These are phyloP conservation scores for Periparus ater DNA, from an alignment of 2,797 vertebrate genomes.

Conservation along the genomic window DNA sequence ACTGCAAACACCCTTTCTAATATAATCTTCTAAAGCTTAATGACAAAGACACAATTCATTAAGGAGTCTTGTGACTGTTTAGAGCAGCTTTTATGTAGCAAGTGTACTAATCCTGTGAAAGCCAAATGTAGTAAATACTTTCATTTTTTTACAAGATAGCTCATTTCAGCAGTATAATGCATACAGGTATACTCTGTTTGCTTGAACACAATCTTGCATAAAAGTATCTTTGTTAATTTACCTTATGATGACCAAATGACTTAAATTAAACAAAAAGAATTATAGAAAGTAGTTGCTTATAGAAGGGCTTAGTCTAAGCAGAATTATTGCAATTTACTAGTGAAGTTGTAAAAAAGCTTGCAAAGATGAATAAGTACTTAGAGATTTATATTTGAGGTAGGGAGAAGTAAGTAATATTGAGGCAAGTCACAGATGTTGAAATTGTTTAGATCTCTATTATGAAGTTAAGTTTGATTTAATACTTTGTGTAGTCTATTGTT, in stretches of 20 bases:
- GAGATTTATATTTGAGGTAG: background rate
- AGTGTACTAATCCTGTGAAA: slow-evolving; percentile 5
- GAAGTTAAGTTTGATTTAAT: background rate
- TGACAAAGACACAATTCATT: slow-evolving; percentile 30
- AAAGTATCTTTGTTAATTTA: background rate
- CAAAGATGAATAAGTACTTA: background rate
- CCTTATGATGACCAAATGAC: background rate
- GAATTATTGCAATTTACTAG: background rate
- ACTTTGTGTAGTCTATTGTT: background rate
- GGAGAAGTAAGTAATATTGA: background rate
- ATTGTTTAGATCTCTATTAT: background rate
- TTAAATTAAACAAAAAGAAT: background rate
- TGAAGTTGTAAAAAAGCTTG: background rate
- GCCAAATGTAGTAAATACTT: background rate
- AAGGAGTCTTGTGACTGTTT: slow-evolving; percentile 18
- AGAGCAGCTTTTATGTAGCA: slow-evolving; percentile 2
- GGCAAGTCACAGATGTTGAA: background rate
- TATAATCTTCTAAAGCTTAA: slow-evolving; percentile 1
- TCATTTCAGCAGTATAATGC: background rate
- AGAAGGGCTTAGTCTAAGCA: background rate
- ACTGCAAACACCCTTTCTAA: background rate
- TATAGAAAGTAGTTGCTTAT: background rate
- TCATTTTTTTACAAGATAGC: background rate
- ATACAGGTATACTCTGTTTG: background rate
- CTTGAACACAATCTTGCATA: background rate